Base-by-base conservation (phyloP, 2,888 invertebrate species). In the Odontothrips loti region DNA sequence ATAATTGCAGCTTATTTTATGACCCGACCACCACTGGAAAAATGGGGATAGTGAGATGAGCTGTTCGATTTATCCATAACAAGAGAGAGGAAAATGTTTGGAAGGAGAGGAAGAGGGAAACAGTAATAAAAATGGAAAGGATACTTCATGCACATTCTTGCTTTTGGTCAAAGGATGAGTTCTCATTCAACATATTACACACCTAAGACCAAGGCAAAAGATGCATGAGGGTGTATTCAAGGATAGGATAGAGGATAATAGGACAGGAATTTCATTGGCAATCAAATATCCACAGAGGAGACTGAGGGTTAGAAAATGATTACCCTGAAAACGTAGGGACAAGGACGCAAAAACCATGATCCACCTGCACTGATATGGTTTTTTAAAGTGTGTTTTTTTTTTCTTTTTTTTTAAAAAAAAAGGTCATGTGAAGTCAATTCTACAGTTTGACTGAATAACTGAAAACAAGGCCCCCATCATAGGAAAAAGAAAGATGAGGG, bases 91-190 rank as follows among this genome's bases (percentile, higher is more conserved):
- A 23, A 78, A 12, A 20, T 20, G 47, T n/a, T n/a, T 29, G 63
- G 23, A 80, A 23, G 12, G 68, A 8, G 15, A 43, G 2, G 6
- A 6, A 43, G 20, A 27, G 80, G 47, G 10, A 78, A 12, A 20
- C 6, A 15, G 29, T 27, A 79, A 79, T 79, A 68, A 80, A 47
- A 79, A 79, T 43, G 75, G 2, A 79, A 23, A 79, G 43, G 47
- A 47, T 47, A 48, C 9, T 12, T n/a, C 27, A 75, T 43, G 34
- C 34, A 43, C 34, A 43, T 6, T 43, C 34, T 43, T 43, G 34
- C 68, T 27, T 27, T 23, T 75, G 23, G 23, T 27, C 68, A n/a
- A 75, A 75, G 68, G 68, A 75, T 75, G 68, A 75, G 27, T 75
- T 75, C 68, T 75, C 20, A 27, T 27, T 27, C 8, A 23, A 23